Percentiles rank a stretch among this genome's conserved stretches.
Evolutionary conservation across 2,113 vertebrate genomes (phyloP).

Genomic region (Charina bottae): DNA sequence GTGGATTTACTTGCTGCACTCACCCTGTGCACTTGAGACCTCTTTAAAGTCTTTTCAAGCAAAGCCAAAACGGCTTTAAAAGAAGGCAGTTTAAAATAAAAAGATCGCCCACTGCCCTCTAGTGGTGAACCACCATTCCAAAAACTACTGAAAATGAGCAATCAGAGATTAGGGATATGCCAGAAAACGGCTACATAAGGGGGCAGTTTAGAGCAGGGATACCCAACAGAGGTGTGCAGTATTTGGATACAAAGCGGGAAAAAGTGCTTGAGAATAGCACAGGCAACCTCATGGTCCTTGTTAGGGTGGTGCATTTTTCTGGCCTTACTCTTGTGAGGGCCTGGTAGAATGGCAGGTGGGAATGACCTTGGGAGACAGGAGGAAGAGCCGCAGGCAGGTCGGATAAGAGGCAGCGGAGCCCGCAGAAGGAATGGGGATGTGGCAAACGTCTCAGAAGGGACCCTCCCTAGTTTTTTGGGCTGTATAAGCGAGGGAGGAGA

Average conservation of each 20-base stretch:
- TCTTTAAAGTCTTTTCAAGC: neutral
- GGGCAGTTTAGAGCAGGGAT: neutral
- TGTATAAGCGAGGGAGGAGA: no score
- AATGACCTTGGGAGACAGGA: neutral
- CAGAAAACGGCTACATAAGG: neutral
- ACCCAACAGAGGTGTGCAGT: neutral
- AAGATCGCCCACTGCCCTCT: constrained; percentile 14
- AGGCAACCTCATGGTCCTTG: neutral
- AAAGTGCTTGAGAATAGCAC: neutral
- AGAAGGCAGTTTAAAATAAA: neutral
- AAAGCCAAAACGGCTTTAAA: neutral
- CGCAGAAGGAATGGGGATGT: no score
- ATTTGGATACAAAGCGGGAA: neutral
- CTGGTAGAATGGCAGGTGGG: neutral
- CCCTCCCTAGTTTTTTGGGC: no score
- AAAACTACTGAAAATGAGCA: neutral
- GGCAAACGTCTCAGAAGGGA: no score
- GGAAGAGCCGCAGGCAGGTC: neutral
- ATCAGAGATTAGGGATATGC: neutral
- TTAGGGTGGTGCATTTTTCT: neutral
- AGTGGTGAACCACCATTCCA: neutral
- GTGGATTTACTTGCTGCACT: neutral
- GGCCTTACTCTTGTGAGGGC: neutral
- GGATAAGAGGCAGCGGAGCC: no score
- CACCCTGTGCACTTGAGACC: neutral